A percentile compares a stretch with the other conserved stretches of the same genome.
Conservation (phyloP, 1,140 invertebrate species). For the Coptotermes formosanus region DNA sequence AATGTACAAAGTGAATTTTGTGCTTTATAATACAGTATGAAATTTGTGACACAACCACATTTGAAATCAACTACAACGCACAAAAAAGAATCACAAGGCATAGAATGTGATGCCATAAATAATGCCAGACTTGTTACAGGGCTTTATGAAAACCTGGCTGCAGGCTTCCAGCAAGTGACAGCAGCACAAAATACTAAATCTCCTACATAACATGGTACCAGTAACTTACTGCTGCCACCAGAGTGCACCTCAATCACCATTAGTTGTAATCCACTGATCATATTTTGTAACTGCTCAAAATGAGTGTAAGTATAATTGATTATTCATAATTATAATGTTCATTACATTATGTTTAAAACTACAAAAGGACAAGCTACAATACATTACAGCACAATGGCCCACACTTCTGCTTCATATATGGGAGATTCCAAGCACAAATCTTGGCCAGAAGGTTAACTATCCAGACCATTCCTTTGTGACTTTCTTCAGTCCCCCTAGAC, state of each 20-base stretch:
- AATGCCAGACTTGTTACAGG: background rate
- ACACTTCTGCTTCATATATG: no score
- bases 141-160: background rate
- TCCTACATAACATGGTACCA: background rate
- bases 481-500: no score
- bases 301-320: no score
- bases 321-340: no score
- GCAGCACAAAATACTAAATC: background rate
- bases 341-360: no score
- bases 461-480: no score
- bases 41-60: background rate
- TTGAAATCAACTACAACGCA: background rate
- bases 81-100: background rate
- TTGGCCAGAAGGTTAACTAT: no score
- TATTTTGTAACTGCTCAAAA: no score
- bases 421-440: no score
- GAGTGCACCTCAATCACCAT: background rate
- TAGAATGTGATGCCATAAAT: background rate
- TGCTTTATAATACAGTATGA: background rate
- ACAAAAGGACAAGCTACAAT: no score
- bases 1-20: background rate
- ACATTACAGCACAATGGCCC: no score
- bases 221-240: background rate
- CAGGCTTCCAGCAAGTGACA: constrained; percentile 3
- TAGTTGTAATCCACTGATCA: background rate